Conservation (phyloP, 2,797 vertebrate genomes). For the Trachops cirrhosus region DNA sequence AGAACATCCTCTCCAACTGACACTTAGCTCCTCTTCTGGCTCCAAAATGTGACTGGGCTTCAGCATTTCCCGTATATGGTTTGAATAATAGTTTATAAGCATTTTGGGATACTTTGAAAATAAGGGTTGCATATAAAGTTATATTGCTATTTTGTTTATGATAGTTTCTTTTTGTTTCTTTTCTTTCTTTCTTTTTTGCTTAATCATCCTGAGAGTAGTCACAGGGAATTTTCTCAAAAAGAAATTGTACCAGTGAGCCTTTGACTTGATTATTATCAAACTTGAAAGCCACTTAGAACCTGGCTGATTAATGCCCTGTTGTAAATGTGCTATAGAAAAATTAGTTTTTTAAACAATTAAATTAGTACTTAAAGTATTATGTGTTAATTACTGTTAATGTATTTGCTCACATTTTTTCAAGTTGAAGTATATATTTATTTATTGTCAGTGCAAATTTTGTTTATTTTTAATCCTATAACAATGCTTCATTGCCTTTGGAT, state of each 20-base stretch:
- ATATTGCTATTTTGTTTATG: slow-evolving; percentile 62
- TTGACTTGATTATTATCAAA: slow-evolving; percentile 48
- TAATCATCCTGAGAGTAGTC: slow-evolving; percentile 34
- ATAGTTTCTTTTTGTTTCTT: background rate
- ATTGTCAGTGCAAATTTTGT: slow-evolving; percentile 70
- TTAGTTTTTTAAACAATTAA: slow-evolving; percentile 18
- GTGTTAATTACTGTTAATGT: slow-evolving; percentile 68
- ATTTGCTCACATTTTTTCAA: slow-evolving; percentile 56
- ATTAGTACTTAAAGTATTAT: slow-evolving; percentile 26
- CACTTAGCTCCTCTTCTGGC: slow-evolving; percentile 32
- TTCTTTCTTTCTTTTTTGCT: background rate
- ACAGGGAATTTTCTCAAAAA: slow-evolving; percentile 33
- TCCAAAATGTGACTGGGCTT: background rate
- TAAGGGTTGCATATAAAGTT: slow-evolving; percentile 56
- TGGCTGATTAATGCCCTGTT: background rate
- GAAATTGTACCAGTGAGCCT: background rate
- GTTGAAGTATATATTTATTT: slow-evolving; percentile 35
- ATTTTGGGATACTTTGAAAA: slow-evolving; percentile 62
- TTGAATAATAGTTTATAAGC: slow-evolving; percentile 65
- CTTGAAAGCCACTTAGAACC: background rate
- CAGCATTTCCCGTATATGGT: slow-evolving; percentile 16
- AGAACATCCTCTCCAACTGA: background rate
- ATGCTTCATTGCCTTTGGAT: slow-evolving; percentile 75
- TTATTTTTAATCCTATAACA: slow-evolving; percentile 64
- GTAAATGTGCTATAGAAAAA: background rate